These are phyloP conservation scores for Ganaspis sp. DNA, from an alignment of 1,140 invertebrate species.

Conservation along the genomic window DNA sequence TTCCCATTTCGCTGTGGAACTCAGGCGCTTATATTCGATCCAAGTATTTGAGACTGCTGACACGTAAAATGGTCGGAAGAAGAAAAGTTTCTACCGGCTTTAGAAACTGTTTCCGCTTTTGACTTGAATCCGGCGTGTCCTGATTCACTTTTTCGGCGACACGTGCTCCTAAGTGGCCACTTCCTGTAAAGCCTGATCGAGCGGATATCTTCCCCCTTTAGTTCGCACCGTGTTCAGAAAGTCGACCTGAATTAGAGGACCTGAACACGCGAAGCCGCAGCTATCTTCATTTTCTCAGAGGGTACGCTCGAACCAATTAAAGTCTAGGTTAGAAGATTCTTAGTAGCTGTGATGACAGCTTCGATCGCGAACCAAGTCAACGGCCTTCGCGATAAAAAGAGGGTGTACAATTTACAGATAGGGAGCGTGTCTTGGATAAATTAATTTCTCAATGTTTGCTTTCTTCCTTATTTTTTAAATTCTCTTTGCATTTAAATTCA, in stretches of 20 bases:
- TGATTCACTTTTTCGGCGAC: constrained; percentile 27
- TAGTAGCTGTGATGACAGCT: constrained; percentile 28
- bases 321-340: constrained; percentile 12
- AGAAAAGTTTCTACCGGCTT: constrained; percentile 18
- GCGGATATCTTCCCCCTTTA: constrained; percentile 10
- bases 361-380: background rate
- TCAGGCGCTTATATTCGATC: constrained; percentile 27
- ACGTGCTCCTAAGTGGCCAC: constrained; percentile 28
- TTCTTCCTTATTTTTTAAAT: too few relatives aligned
- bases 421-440: too few relatives aligned
- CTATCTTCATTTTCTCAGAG: constrained; percentile 19
- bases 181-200: constrained; percentile 27
- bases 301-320: constrained; percentile 26
- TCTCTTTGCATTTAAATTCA: too few relatives aligned
- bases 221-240: constrained; percentile 23
- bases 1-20: constrained; percentile 22
- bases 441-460: too few relatives aligned
- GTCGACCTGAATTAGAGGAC: constrained; percentile 22
- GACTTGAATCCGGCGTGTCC: constrained; percentile 18
- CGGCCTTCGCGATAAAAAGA: background rate
- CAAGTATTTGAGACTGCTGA: constrained; percentile 28
- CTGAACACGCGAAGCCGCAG: constrained; percentile 24
- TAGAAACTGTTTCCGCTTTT: constrained; percentile 19
- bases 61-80: constrained; percentile 28
- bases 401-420: too few relatives aligned